Evolutionary conservation across 2,797 vertebrate species (phyloP), one percentile per base, ranked within the genome.

Genomic region (Erpetoichthys calabaricus): DNA sequence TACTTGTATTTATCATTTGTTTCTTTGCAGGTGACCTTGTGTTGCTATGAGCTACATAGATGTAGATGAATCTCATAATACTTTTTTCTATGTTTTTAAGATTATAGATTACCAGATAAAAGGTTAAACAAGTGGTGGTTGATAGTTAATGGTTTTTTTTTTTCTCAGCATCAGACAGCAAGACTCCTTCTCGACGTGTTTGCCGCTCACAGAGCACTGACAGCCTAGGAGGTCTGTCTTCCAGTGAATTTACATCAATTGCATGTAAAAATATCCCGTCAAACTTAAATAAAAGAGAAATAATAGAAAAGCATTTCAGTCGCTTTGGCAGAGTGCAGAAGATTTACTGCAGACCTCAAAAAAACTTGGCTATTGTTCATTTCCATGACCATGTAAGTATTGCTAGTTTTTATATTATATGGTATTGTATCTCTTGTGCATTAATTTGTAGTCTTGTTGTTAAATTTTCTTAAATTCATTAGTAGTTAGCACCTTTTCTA

Each of bases 331-430:
- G 82, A 72, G 80, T 99, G 51, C 67, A 75, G 1, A 86, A 73
- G 10, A 5, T 94, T 52, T 74, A 71, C 60, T 93, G 85, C 52
- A 78, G 77, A 3, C 80, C 83, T 4, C 70, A 56, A 7, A 94
- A 87, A 60, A 89, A 87, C 55, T 63, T 78, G 56, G 90, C 88
- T 0, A 62, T 86, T 5, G 69, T 99, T 3, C 76, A 92, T 67
- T 99, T 96, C 45, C 70, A 79, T 8, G 86, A 96, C 68, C 88
- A 96, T 0, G 95, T 99, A 67, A 92, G 93, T 81, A 9, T 25
- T 25, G 25, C 25, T 25, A 25, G 25, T 25, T 25, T 9, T 42
- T 42, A 10, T 42, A 6, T 8, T 6, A 8, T 5, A 2, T 46
- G 6, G 54, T 3, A n/a, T 43, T 10, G 7, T 42, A n/a, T 46